Evolutionary conservation across 2,113 vertebrate genomes (phyloP), one percentile per base, ranked within the genome.

Genomic region (Gallinago media): DNA sequence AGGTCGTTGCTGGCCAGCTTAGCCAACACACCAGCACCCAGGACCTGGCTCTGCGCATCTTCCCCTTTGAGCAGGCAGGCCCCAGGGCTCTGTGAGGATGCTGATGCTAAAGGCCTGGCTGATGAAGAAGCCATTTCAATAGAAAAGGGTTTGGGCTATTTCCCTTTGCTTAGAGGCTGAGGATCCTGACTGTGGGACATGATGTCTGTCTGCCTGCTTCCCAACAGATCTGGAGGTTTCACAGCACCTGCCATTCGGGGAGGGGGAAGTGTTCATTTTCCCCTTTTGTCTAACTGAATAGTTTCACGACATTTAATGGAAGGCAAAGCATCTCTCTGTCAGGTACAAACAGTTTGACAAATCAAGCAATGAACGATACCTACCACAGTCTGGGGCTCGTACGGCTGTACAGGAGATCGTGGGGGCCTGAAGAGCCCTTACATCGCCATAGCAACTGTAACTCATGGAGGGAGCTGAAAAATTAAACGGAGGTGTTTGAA

Each of bases 381-480:
- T 96, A 97, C 96, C 96, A 38, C 96, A 97, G 1, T 91, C 94
- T 8, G 86, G 5, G 36, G 85, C 6, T 76, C 86, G 97, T 79
- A 96, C 96, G 1, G 97, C 80, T 83, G 40, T 36, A 7, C 97
- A 98, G 18, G 98, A 98, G 2, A 98, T 91, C 1, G 73, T 96
- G 3, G 98, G 98, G 44, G 93, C 97, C 27, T 97, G 88, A 44
- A 99, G 78, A 59, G 96, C 76, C 2, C 55, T 97, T 85, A 98
- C 71, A 75, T 99, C 98, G 0, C 98, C 98, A 88, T 98, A 98
- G 91, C 96, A 98, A 85, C 97, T 97, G 95, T 82, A 82, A 66
- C 97, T 93, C 95, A 82, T n/a, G 4, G 95, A 94, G 52, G 95
- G 97, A 71, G 63, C 98, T 98, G 84, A 54, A 96, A 96, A 94